Base-by-base conservation (phyloP, 2,113 vertebrate genomes). In the Chauna torquata region DNA sequence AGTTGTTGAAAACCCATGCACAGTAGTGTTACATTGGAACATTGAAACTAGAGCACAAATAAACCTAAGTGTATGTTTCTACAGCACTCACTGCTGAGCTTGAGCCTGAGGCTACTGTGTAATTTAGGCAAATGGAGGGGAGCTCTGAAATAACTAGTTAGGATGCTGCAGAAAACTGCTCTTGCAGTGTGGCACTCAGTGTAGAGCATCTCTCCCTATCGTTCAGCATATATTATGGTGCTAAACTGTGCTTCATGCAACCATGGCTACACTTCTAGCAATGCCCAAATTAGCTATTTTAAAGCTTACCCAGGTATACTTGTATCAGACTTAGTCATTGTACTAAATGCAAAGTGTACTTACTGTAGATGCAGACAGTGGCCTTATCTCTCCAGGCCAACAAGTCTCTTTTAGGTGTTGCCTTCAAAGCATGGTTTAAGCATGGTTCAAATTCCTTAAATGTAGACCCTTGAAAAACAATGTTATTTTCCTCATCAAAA, bases 101-200 rank as follows among this genome's bases (percentile, higher is more conserved):
- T 45, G 40, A 64, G 44, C 86, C 86, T 42, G 66, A 54, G 66
- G 47, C 52, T 90, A 47, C 36, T 82, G 6, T 44, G 34, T 57
- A 30, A 71, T 13, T 66, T 55, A 66, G 59, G 30, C 34, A 81
- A 15, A 78, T 42, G 59, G 52, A 45, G 62, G 28, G 50, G 5
- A 75, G 40, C 22, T 92, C 40, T 68, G 69, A 74, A 91, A 36
- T 66, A 66, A 36, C 20, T 49, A 30, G 36, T 30, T 28, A n/a
- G 40, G 76, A 28, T 87, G 32, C 42, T 0, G 0, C 38, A 59
- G 44, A 78, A 82, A 77, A 27, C n/a, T 1, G 4, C 38, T 65
- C 16, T 16, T 66, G 5, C 28, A 24, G n/a, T 6, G 1, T 5
- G 15, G 44, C 49, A 11, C n/a, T 71, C 49, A 30, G 49, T 5